Evolutionary conservation across 37 sponge, comb jelly and placozoan species (phyloP).

Genomic region (Sycon ciliatum): DNA sequence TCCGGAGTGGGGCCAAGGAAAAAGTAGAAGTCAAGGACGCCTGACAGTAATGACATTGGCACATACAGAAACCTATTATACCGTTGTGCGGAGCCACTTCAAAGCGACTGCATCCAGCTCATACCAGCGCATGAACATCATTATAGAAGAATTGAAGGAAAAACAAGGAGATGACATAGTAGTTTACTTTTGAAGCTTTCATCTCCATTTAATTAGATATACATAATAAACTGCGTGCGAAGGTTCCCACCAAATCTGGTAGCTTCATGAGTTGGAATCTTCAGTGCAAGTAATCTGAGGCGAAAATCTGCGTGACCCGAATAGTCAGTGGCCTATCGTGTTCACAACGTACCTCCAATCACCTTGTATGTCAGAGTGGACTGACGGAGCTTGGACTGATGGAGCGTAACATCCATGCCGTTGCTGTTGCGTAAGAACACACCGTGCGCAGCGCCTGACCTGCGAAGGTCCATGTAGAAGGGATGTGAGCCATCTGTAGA

Average conservation of each 20-base stretch:
- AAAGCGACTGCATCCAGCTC: no score
- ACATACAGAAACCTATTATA: not conserved
- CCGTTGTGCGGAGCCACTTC: no score
- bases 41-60: constrained; percentile 18
- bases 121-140: no score
- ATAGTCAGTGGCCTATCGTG: not conserved
- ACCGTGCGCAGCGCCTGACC: constrained; percentile 52
- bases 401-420: constrained; percentile 71
- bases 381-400: not conserved
- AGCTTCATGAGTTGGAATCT: no score
- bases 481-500: constrained; percentile 77
- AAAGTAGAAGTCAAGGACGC: constrained; percentile 81
- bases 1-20: constrained; percentile 69
- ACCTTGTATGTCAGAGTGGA: constrained; percentile 40
- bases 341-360: constrained; percentile 40
- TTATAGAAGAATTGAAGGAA: no score
- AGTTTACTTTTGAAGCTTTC: not conserved
- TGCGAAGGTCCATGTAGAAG: constrained; percentile 59
- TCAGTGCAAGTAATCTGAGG: no score
- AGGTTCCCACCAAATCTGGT: no score
- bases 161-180: no score
- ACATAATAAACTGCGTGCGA: no score
- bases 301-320: no score
- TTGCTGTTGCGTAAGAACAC: constrained; percentile 82
- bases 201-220: not conserved